phyloP scores from a whole-genome alignment of 2,113 vertebrate species.

The Calyptommatus sinebrachiatus region DNA sequence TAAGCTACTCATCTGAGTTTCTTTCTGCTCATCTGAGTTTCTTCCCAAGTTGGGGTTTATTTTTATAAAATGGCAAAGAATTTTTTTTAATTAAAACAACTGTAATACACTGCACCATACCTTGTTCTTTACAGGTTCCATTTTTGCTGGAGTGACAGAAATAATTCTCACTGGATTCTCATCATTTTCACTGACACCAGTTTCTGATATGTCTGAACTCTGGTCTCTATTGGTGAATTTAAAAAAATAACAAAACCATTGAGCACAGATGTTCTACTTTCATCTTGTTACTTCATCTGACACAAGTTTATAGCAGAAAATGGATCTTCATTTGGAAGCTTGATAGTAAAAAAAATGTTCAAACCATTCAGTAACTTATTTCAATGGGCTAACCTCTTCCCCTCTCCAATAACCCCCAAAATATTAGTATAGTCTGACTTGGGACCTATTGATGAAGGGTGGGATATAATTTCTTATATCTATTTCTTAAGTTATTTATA shows the following conservation, averaged over 20 bases:
- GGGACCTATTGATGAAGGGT: too few relatives aligned
- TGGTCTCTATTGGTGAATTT: slow-evolving; percentile 71
- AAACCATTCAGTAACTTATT: neutral
- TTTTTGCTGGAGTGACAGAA: slow-evolving; percentile 78
- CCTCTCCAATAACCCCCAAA: too few relatives aligned
- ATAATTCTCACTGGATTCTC: slow-evolving; percentile 92
- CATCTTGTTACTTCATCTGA: too few relatives aligned
- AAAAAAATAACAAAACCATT: slow-evolving; percentile 10
- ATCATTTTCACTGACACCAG: slow-evolving; percentile 90
- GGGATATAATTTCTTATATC: too few relatives aligned
- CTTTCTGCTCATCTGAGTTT: too few relatives aligned
- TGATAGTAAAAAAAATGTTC: neutral
- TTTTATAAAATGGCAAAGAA: neutral
- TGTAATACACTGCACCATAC: slow-evolving; percentile 19
- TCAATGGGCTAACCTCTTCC: too few relatives aligned
- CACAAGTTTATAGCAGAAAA: too few relatives aligned
- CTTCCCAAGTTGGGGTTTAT: neutral
- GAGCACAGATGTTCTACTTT: too few relatives aligned
- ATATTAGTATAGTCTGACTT: too few relatives aligned
- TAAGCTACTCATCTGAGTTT: neutral
- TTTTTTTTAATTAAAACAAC: neutral
- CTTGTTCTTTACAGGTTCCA: slow-evolving; percentile 83
- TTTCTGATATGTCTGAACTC: slow-evolving; percentile 83
- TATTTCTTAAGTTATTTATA: too few relatives aligned
- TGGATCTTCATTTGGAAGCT: too few relatives aligned